Conservation (phyloP, 2,113 vertebrate species). For the Lagenorhynchus albirostris region DNA sequence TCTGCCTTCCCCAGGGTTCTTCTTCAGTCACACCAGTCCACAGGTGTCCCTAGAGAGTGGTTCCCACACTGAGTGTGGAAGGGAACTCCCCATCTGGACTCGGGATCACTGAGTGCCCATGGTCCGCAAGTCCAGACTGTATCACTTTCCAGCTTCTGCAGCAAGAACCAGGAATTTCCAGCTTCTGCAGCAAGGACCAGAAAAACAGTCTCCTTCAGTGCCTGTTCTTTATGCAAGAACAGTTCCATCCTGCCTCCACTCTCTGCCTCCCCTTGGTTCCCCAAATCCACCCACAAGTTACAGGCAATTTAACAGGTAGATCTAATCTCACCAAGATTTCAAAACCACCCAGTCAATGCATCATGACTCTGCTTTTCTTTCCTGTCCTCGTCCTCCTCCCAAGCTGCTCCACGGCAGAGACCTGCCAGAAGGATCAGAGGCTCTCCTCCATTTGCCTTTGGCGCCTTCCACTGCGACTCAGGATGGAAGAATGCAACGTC, state of each 20-base stretch:
- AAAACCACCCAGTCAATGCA: not conserved
- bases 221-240: conserved; percentile 24
- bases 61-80: not conserved
- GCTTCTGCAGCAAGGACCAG: not conserved
- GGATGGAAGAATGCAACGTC: not conserved
- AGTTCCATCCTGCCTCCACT: not conserved
- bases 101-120: not conserved
- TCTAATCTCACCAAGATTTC: conserved; percentile 59
- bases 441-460: not conserved
- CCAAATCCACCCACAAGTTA: not conserved
- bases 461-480: not conserved
- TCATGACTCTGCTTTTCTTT: not conserved
- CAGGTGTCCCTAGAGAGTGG: not conserved
- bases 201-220: not conserved
- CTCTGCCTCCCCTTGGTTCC: not conserved
- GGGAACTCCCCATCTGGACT: not conserved
- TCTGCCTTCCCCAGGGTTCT: not conserved
- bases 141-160: not conserved
- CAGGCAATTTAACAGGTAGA: conserved; percentile 55
- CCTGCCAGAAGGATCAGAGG: not conserved
- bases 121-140: not conserved
- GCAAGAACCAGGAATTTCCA: not conserved
- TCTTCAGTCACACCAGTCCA: not conserved
- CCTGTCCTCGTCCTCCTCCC: not conserved
- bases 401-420: not conserved